A percentile compares a stretch with the other conserved stretches of the same genome.
Conservation (phyloP, 2,113 vertebrate species). For the Arothron firmamentum region DNA sequence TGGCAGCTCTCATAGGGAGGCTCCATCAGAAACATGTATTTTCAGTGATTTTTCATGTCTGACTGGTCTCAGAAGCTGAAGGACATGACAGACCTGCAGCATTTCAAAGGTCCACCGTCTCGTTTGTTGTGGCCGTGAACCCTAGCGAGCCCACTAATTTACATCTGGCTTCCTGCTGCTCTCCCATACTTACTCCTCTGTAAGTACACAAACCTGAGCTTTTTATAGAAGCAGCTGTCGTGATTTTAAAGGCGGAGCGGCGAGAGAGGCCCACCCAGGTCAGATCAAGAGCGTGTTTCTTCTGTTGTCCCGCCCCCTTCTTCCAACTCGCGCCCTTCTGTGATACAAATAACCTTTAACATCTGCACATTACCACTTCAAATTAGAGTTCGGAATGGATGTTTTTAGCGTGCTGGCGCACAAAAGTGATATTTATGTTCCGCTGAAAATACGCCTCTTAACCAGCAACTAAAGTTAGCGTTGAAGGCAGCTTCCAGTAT, state of each 20-base stretch:
- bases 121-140: constrained; percentile 58
- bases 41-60: background rate
- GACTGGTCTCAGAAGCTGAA: constrained; percentile 23
- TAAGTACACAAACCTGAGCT: constrained; percentile 63
- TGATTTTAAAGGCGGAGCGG: constrained; percentile 63
- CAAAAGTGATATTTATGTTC: constrained; percentile 69
- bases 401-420: constrained; percentile 69
- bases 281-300: constrained; percentile 61
- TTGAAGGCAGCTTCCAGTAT: constrained; percentile 37
- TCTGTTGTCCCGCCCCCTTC: constrained; percentile 21
- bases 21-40: too few relatives aligned
- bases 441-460: constrained; percentile 62
- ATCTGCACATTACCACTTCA: constrained; percentile 69
- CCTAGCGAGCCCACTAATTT: constrained; percentile 68
- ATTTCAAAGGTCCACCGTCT: constrained; percentile 42
- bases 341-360: constrained; percentile 69
- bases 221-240: constrained; percentile 65
- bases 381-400: constrained; percentile 72
- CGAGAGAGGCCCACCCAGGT: constrained; percentile 68
- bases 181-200: constrained; percentile 55
- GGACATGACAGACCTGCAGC: constrained; percentile 37
- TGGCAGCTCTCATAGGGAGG: too few relatives aligned
- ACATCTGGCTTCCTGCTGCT: constrained; percentile 40
- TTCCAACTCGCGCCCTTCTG: constrained; percentile 65
- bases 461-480: constrained; percentile 35